A percentile compares a stretch with the other conserved stretches of the same genome.
These are phyloP conservation scores for Amblyopsis rosae DNA, from an alignment of 2,113 vertebrate species.

Conservation along the genomic window DNA sequence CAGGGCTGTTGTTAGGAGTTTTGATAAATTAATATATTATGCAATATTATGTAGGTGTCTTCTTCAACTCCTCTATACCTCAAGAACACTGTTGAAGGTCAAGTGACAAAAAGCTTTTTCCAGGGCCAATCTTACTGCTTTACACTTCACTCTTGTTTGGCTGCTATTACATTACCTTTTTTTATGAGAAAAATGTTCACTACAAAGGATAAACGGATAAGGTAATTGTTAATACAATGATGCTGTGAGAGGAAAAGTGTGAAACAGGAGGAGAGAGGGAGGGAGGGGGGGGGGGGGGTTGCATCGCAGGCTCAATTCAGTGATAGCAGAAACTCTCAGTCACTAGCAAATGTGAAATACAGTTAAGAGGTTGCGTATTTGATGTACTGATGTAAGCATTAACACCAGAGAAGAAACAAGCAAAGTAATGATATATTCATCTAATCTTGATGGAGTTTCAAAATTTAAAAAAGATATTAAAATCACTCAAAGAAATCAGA, in stretches of 20 bases:
- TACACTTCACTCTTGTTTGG: background rate
- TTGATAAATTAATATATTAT: too few species aligned
- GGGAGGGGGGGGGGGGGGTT: too few species aligned
- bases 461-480: background rate
- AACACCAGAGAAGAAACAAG: conserved; percentile 4
- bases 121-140: too few species aligned
- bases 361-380: background rate
- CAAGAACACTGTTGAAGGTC: too few species aligned
- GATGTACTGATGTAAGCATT: conserved; percentile 3
- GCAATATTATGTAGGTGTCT: too few species aligned
- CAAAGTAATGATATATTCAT: background rate
- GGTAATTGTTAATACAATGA: background rate
- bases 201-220: background rate
- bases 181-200: background rate
- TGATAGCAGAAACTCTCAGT: background rate
- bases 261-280: too few species aligned
- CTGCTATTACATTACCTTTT: background rate
- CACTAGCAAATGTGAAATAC: background rate
- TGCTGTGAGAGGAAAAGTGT: background rate
- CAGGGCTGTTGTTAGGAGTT: background rate
- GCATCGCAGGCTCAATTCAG: background rate
- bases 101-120: too few species aligned
- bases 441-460: background rate
- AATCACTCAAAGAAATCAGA: background rate
- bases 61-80: too few species aligned